phyloP scores from a whole-genome alignment of 1,140 invertebrate genomes.

The Reticulitermes speratus region DNA sequence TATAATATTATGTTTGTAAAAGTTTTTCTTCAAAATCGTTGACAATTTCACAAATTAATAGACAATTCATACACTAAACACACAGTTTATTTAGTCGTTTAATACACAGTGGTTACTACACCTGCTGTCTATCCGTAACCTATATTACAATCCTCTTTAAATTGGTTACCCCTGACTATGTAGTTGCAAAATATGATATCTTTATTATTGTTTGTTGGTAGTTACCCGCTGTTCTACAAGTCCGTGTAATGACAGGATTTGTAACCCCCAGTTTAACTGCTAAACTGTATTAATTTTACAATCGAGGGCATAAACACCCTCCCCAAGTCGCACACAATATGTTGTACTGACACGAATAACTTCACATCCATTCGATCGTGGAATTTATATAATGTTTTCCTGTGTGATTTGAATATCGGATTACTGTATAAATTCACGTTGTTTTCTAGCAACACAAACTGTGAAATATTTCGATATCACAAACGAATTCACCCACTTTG shows the following conservation, averaged over 20 bases:
- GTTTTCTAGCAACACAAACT: background rate
- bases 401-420: background rate
- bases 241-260: background rate
- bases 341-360: background rate
- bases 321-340: background rate
- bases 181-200: background rate
- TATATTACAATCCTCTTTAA: too few relatives aligned
- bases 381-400: background rate
- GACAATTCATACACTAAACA: too few relatives aligned
- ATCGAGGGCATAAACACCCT: background rate
- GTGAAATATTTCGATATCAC: background rate
- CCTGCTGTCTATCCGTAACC: too few relatives aligned
- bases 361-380: background rate
- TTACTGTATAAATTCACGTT: background rate
- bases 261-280: conserved; percentile 1
- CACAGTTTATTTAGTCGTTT: too few relatives aligned
- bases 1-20: too few relatives aligned
- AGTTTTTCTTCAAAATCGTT: too few relatives aligned
- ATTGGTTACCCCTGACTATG: background rate
- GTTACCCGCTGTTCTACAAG: background rate
- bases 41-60: too few relatives aligned
- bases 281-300: conserved; percentile 4
- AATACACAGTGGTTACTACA: too few relatives aligned
- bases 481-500: background rate
- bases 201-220: background rate